phyloP scores from a whole-genome alignment of 1,140 invertebrate genomes.

The Panagrolaimus sp. region DNA sequence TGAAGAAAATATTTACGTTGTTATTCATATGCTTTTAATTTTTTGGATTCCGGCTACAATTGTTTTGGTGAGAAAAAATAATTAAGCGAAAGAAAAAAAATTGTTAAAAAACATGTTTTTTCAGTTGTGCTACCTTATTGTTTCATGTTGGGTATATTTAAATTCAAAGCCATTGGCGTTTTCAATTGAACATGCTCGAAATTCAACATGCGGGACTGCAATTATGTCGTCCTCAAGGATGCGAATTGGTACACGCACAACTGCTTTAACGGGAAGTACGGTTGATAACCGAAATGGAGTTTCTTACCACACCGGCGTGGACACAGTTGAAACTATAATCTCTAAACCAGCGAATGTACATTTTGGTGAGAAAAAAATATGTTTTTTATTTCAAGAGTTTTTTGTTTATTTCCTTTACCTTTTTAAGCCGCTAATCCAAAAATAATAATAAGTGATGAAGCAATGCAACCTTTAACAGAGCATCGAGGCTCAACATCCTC shows the following conservation, averaged over 20 bases:
- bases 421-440: constrained; percentile 33
- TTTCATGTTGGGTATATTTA: constrained; percentile 52
- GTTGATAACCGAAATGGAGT: constrained; percentile 17
- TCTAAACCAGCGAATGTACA: constrained; percentile 21
- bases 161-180: constrained; percentile 49
- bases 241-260: constrained; percentile 2
- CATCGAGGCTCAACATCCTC: neutral
- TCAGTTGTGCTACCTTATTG: constrained; percentile 53
- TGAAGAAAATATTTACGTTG: constrained; percentile 46
- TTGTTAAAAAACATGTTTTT: constrained; percentile 14
- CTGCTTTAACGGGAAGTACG: neutral
- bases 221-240: constrained; percentile 15
- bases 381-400: neutral
- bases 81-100: neutral
- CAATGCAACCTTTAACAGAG: constrained; percentile 29
- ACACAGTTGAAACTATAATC: constrained; percentile 43
- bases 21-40: constrained; percentile 51
- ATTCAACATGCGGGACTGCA: constrained; percentile 20
- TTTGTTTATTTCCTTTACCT: neutral
- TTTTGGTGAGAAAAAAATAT: constrained; percentile 19
- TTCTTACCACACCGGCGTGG: constrained; percentile 43
- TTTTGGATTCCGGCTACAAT: constrained; percentile 52
- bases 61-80: constrained; percentile 37
- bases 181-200: constrained; percentile 8
- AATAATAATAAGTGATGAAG: constrained; percentile 44